Base-by-base conservation (phyloP, 2,888 invertebrate species). In the Pheosia tremula region DNA sequence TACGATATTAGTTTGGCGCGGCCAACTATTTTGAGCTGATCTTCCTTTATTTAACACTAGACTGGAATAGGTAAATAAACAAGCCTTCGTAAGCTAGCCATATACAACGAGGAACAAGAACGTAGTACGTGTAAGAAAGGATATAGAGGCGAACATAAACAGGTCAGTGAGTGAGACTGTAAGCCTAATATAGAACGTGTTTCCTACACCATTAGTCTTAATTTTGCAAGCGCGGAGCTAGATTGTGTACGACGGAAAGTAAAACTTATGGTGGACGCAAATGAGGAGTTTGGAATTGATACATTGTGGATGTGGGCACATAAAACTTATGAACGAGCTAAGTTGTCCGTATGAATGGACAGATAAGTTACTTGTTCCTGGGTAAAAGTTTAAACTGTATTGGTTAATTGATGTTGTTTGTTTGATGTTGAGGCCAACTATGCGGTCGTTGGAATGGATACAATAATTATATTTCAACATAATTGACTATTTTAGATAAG, bases 231-330 rank as follows among this genome's bases (percentile, higher is more conserved):
- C 75, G 81, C 76, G 74, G 77, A 77, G 79, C 70, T 73, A 74
- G 76, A 79, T 81, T 74, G 75, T 78, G 73, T 78, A 74, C 72
- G 75, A 74, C 70, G 81, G 80, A 88, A 90, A 93, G 83, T 81
- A 82, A 82, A 89, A 91, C 82, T 84, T 90, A 91, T 86, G 81
- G 86, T 81, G 74, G 82, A 85, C 83, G 84, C 86, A 91, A 91
- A 92, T 89, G 86, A 90, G 85, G 78, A 85, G 78, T 83, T 83
- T 74, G 78, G 79, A 77, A 80, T 81, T 81, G 78, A 78, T 72
- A 66, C 64, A 69, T 53, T 24, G 66, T 63, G 64, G 69, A 63
- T 71, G 66, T 71, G 68, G 66, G 65, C 64, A 73, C 65, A 78
- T 72, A 62, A 71, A 74, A 71, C 62, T 71, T 67, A 78, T 67